Conservation (phyloP, 2,888 invertebrate genomes). For the Dorcus hopei region DNA sequence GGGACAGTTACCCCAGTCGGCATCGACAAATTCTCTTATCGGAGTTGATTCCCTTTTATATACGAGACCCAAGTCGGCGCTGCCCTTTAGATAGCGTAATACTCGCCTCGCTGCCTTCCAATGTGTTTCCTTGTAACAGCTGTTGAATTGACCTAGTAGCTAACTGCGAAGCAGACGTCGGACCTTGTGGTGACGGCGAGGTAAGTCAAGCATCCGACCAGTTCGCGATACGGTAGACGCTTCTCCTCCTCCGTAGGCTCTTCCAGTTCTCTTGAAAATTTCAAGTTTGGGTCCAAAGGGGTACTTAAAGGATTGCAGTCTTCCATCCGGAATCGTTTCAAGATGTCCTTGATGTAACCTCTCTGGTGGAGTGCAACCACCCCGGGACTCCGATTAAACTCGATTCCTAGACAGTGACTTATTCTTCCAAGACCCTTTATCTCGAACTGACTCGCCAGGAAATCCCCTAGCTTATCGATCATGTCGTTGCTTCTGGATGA, state of each 20-base stretch:
- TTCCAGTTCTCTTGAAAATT: conserved; percentile 5
- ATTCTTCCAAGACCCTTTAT: conserved; percentile 25
- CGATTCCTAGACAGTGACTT: conserved; percentile 10
- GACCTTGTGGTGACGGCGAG: too few relatives aligned
- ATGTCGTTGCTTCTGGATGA: conserved; percentile 16
- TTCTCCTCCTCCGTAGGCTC: conserved; percentile 5
- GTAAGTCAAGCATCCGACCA: too few relatives aligned
- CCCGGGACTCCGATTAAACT: conserved; percentile 1
- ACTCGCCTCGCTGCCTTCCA: too few relatives aligned
- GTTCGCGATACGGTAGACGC: background rate
- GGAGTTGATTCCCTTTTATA: too few relatives aligned
- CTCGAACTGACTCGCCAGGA: conserved; percentile 12
- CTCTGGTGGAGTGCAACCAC: conserved; percentile 16
- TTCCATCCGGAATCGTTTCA: conserved; percentile 29
- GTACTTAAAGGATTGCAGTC: conserved; percentile 28
- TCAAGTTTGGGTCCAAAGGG: conserved; percentile 20
- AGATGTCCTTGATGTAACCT: conserved; percentile 28
- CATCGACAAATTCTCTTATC: too few relatives aligned
- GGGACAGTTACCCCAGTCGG: too few relatives aligned
- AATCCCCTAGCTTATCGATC: conserved; percentile 4
- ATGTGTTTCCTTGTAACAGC: too few relatives aligned
- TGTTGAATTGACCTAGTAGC: too few relatives aligned
- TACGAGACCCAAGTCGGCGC: too few relatives aligned
- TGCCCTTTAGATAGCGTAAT: too few relatives aligned
- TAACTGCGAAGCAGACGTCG: too few relatives aligned